Evolutionary conservation across 1,140 invertebrate genomes (phyloP).

Genomic region (Drosophila repletoides): DNA sequence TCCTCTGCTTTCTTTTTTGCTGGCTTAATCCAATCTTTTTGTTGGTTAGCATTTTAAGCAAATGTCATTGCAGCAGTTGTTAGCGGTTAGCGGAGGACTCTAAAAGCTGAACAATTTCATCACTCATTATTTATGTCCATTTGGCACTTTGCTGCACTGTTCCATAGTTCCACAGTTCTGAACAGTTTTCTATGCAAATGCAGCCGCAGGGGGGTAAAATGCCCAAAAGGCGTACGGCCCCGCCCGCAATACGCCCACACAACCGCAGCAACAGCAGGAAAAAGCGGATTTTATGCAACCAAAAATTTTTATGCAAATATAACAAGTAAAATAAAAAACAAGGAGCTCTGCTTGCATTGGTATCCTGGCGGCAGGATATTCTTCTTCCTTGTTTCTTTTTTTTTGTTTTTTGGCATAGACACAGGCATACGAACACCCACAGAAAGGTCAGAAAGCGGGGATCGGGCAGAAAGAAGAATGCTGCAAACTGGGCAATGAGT

Average conservation of each 20-base stretch:
- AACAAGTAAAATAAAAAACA: slow-evolving; percentile 21
- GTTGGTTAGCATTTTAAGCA: too few relatives aligned
- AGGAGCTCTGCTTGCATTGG: slow-evolving; percentile 45
- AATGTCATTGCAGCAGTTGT: background rate
- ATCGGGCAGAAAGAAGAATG: background rate
- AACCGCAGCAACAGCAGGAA: slow-evolving; percentile 60
- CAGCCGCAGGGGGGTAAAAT: slow-evolving; percentile 38
- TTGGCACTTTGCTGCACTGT: slow-evolving; percentile 53
- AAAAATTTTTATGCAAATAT: slow-evolving; percentile 55
- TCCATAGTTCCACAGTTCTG: too few relatives aligned
- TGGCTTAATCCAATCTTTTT: too few relatives aligned
- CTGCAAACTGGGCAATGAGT: slow-evolving; percentile 65
- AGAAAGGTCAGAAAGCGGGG: background rate
- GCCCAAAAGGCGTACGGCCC: slow-evolving; percentile 41
- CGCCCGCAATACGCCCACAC: slow-evolving; percentile 25
- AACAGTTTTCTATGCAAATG: slow-evolving; percentile 52
- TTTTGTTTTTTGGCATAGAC: too few relatives aligned
- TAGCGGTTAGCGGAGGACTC: slow-evolving; percentile 3
- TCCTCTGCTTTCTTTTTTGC: background rate
- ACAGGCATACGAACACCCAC: slow-evolving; percentile 23
- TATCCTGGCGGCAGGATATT: slow-evolving; percentile 72
- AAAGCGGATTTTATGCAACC: slow-evolving; percentile 41
- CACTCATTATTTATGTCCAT: slow-evolving; percentile 76
- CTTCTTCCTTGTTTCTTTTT: too few relatives aligned
- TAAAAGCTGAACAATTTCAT: slow-evolving; percentile 43